Percentiles rank a stretch among this genome's conserved stretches.
These are phyloP conservation scores for Serilophus lunatus DNA, from an alignment of 2,113 vertebrate genomes.

Conservation along the genomic window DNA sequence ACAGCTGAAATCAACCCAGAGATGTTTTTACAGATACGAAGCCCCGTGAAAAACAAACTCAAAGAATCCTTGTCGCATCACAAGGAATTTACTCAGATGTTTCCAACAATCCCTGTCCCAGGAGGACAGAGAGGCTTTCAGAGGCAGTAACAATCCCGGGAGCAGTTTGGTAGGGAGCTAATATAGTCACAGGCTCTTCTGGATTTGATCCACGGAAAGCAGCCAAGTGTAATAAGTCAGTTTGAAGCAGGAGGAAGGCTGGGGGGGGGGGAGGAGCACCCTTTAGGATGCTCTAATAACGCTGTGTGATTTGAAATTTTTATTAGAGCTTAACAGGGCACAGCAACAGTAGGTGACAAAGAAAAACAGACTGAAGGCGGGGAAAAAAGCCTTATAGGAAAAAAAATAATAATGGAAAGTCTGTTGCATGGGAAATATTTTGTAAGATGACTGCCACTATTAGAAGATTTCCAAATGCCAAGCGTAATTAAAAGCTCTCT, in stretches of 20 bases:
- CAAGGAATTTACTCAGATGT: neutral
- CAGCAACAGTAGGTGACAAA: conserved; percentile 54
- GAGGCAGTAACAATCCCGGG: neutral
- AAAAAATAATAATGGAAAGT: neutral
- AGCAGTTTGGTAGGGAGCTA: conserved; percentile 20
- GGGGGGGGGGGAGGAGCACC: conserved; percentile 14
- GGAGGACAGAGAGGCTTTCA: neutral
- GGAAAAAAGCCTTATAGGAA: neutral
- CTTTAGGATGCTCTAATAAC: conserved; percentile 35
- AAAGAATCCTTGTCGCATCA: neutral
- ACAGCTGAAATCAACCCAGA: neutral
- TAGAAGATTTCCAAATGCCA: conserved; percentile 44
- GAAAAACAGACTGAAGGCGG: conserved; percentile 24
- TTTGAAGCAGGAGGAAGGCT: conserved; percentile 25
- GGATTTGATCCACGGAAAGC: conserved; percentile 4
- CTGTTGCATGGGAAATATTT: conserved; percentile 55
- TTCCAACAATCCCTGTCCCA: neutral
- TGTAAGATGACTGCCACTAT: conserved; percentile 47
- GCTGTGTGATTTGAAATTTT: conserved; percentile 28
- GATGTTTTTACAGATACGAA: neutral
- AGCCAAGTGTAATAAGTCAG: conserved; percentile 60
- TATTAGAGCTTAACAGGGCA: conserved; percentile 52
- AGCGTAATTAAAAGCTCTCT: conserved; percentile 61
- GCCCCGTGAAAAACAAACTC: neutral
- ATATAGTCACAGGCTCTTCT: neutral